These are phyloP conservation scores for Siderastrea siderea DNA, from an alignment of 92 coral and sea anemone genomes.

Conservation along the genomic window DNA sequence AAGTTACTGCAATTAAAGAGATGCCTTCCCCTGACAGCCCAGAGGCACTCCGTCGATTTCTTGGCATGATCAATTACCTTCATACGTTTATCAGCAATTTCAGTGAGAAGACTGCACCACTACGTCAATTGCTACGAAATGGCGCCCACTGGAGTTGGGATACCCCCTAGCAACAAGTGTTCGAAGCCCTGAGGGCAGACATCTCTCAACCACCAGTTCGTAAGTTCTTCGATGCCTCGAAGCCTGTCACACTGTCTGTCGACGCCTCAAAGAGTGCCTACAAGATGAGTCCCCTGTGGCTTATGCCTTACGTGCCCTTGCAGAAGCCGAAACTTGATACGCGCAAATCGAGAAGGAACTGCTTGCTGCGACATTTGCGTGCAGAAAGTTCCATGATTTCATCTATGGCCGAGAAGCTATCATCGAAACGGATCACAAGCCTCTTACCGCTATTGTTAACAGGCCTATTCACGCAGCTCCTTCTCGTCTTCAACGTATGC, in stretches of 20 bases:
- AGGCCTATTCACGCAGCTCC: slow-evolving; percentile 42
- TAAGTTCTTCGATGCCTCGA: slow-evolving; percentile 36
- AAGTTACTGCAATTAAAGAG: slow-evolving; percentile 38
- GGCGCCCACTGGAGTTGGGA: slow-evolving; percentile 1
- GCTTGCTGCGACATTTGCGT: too few relatives aligned
- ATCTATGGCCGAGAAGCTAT: too few relatives aligned
- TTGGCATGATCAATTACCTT: slow-evolving; percentile 31
- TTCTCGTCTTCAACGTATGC: slow-evolving; percentile 25
- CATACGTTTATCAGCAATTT: slow-evolving; percentile 22
- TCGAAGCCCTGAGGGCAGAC: background rate
- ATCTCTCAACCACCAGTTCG: slow-evolving; percentile 19
- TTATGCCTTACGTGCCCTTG: too few relatives aligned
- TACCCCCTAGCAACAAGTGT: slow-evolving; percentile 9
- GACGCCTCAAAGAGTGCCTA: slow-evolving; percentile 34
- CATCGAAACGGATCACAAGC: slow-evolving; percentile 16
- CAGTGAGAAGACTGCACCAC: background rate
- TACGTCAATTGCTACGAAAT: too few relatives aligned
- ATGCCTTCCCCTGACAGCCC: slow-evolving; percentile 24
- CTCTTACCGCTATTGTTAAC: slow-evolving; percentile 33
- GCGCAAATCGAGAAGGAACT: too few relatives aligned
- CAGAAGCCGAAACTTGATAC: slow-evolving; percentile 9
- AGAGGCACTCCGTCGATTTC: slow-evolving; percentile 11
- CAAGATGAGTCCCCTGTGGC: background rate
- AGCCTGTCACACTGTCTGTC: slow-evolving; percentile 38
- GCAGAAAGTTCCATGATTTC: too few relatives aligned